Conservation (phyloP, 2,888 invertebrate species). For the Cosmopolites sordidus region DNA sequence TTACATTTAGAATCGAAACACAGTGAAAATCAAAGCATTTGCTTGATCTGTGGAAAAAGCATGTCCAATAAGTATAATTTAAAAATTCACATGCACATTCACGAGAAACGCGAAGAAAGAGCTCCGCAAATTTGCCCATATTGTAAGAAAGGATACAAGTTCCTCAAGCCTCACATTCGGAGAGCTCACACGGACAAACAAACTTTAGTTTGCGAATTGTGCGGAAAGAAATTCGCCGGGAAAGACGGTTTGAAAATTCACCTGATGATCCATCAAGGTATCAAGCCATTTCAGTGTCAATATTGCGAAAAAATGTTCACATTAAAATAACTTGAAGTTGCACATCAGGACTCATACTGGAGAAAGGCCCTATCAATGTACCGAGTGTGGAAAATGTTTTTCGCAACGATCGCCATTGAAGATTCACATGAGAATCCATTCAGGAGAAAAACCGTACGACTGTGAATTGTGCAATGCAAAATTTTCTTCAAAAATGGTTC, state of each 20-base stretch:
- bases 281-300: constrained; percentile 31
- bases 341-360: constrained; percentile 51
- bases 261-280: constrained; percentile 33
- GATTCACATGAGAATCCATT: constrained; percentile 40
- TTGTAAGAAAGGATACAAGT: constrained; percentile 31
- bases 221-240: constrained; percentile 51
- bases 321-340: constrained; percentile 29
- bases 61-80: constrained; percentile 33
- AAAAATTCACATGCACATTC: constrained; percentile 19
- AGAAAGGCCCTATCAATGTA: constrained; percentile 53
- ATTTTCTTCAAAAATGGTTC: constrained; percentile 23
- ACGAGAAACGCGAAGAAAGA: constrained; percentile 7
- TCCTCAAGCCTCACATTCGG: constrained; percentile 26
- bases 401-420: constrained; percentile 36
- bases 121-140: constrained; percentile 24
- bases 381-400: constrained; percentile 54
- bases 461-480: constrained; percentile 40
- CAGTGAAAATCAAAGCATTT: constrained; percentile 25
- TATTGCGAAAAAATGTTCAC: constrained; percentile 33
- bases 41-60: constrained; percentile 34
- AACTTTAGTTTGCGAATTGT: constrained; percentile 47
- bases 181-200: constrained; percentile 8
- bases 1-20: constrained; percentile 34
- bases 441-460: constrained; percentile 41
- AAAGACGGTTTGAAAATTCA: constrained; percentile 35